Evolutionary conservation across 1,140 invertebrate genomes (phyloP).

Genomic region (Anastatus disparis): DNA sequence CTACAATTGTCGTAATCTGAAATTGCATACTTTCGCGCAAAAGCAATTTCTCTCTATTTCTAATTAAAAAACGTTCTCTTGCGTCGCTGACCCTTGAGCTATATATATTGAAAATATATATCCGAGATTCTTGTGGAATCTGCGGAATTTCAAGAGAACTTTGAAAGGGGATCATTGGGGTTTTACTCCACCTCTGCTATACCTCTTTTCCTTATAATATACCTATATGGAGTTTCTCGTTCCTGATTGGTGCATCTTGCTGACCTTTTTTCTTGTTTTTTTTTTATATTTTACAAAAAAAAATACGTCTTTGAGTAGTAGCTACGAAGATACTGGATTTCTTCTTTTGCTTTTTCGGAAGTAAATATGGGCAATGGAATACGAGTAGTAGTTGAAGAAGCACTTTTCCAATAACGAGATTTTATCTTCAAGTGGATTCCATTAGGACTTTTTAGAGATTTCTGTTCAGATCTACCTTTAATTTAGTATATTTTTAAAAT

Average conservation of each 20-base stretch:
- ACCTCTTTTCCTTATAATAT: background rate
- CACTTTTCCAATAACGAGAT: constrained; percentile 4
- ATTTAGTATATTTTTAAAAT: no score
- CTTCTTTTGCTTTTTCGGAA: background rate
- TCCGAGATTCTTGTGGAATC: background rate
- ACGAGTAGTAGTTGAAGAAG: no score
- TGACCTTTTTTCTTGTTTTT: background rate
- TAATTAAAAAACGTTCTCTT: constrained; percentile 32
- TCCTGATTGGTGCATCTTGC: background rate
- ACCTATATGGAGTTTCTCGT: background rate
- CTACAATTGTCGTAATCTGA: background rate
- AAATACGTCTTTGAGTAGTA: background rate
- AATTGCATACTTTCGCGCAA: background rate
- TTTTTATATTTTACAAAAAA: background rate
- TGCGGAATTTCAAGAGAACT: background rate
- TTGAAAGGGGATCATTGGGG: constrained; percentile 3
- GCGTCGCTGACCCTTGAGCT: background rate
- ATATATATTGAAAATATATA: no score
- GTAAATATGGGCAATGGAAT: no score
- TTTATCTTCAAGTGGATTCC: background rate
- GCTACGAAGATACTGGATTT: background rate
- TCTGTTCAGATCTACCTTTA: no score
- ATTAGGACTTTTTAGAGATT: background rate
- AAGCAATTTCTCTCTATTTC: constrained; percentile 21
- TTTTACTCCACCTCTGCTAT: background rate